These are phyloP conservation scores for Notospermus geniculatus DNA, from an alignment of 1,140 invertebrate species.

Conservation along the genomic window DNA sequence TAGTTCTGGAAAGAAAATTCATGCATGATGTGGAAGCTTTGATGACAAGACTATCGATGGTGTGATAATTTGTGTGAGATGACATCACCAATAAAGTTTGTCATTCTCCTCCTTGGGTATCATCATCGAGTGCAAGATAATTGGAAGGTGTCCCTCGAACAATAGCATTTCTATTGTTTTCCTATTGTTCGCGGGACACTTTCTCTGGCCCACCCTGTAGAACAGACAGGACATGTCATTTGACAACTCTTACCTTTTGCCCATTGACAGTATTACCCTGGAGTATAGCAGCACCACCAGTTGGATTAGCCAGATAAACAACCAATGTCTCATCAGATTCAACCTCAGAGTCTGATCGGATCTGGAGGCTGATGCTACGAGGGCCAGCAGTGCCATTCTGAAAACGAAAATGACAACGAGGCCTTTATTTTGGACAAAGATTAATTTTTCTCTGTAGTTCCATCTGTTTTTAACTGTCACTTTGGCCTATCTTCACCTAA, in stretches of 20 bases:
- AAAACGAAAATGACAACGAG: not conserved
- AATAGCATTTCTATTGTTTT: too few relatives aligned
- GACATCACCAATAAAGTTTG: not conserved
- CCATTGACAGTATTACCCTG: constrained; percentile 37
- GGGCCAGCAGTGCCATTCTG: constrained; percentile 3
- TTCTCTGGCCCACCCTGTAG: too few relatives aligned
- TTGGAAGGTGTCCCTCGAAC: too few relatives aligned
- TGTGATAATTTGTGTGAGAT: not conserved
- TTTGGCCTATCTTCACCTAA: too few relatives aligned
- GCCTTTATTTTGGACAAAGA: not conserved
- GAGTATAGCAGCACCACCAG: constrained; percentile 46
- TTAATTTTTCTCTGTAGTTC: too few relatives aligned
- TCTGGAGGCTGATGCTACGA: constrained; percentile 2
- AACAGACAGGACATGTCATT: too few relatives aligned
- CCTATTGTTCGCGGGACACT: too few relatives aligned
- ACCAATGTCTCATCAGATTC: constrained; percentile 44
- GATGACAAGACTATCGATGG: not conserved
- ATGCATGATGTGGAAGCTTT: not conserved
- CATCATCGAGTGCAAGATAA: too few relatives aligned
- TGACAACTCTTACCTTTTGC: constrained; percentile 36
- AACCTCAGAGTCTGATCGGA: constrained; percentile 30
- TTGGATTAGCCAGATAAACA: constrained; percentile 44
- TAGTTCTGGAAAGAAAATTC: constrained; percentile 37
- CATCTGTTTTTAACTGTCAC: too few relatives aligned
- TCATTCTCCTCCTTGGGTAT: too few relatives aligned